Conservation (phyloP, 2,888 invertebrate species). For the Polyommatus iphigenia region DNA sequence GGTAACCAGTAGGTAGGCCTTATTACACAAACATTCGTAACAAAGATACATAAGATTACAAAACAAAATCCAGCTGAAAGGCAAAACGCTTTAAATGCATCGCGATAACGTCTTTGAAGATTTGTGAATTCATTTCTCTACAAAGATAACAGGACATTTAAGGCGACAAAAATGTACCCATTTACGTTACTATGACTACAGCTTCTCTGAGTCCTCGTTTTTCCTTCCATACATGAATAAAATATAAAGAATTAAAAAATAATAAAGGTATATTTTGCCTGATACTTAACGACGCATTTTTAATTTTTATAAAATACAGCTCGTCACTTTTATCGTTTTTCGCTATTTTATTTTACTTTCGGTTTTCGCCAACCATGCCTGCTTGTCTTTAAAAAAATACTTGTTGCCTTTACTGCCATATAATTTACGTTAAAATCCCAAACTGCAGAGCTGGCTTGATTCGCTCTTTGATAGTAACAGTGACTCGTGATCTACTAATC, state of each 20-base stretch:
- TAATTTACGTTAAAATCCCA: neutral
- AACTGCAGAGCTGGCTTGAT: neutral
- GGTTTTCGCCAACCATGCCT: too few species aligned
- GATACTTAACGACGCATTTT: too few species aligned
- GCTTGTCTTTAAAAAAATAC: too few species aligned
- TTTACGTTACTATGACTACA: neutral
- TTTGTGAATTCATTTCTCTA: neutral
- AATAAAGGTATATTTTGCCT: too few species aligned
- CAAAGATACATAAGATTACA: neutral
- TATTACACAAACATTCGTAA: neutral
- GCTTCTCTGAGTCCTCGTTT: neutral
- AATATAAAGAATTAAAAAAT: neutral
- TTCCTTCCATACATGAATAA: neutral
- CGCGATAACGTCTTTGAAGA: conserved; percentile 11
- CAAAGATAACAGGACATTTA: neutral
- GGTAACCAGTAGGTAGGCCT: neutral
- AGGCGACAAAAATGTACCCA: neutral
- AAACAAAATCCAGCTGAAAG: neutral
- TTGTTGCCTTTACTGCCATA: too few species aligned
- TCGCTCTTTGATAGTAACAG: neutral
- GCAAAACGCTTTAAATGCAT: neutral
- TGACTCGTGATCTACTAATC: neutral
- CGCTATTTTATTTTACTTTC: too few species aligned
- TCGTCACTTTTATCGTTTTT: too few species aligned
- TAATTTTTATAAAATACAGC: too few species aligned